Evolutionary conservation across 2,113 vertebrate genomes (phyloP), one percentile per base, ranked within the genome.

Genomic region (Hemichromis elongatus): DNA sequence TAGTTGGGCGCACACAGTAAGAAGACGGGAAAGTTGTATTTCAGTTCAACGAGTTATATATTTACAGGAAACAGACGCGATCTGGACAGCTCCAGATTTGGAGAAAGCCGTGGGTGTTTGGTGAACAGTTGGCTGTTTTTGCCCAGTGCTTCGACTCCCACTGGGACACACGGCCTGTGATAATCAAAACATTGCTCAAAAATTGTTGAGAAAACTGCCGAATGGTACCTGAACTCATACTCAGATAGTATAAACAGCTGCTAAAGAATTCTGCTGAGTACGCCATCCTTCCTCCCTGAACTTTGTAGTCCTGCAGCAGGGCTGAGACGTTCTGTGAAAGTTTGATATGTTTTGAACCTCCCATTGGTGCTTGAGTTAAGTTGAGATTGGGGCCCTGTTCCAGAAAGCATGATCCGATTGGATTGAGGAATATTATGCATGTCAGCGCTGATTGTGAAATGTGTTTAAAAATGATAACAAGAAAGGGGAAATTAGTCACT

Each of bases 91-190:
- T 84, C 24, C 68, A 45, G 63, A 83, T 82, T 54, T 47, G 78
- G 83, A 47, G 66, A 18, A 50, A 89, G 80, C 19, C 8, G 82
- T 90, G 80, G 89, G 88, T 83, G 89, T 91, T 87, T 66, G 84
- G 80, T n/a, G 89, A 86, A 79, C 83, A 81, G 81, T 86, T 81
- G 79, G 85, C 79, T 75, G 73, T 88, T 82, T 73, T 56, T 7
- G 66, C 84, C 70, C 3, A 7, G 78, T 61, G 19, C 19, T 81
- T 61, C 35, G 59, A 35, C 77, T 91, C 90, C 86, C 88, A 88
- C 89, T 57, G 86, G 79, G 81, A 86, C 78, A 78, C 80, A 33
- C 21, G 2, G 75, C 79, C 75, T 79, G 37, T 21, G 33, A 37
- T 66, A 63, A 82, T 80, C 77, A 47, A 63, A 89, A 85, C 61